Base-by-base conservation (phyloP, 2,113 vertebrate genomes). In the Tyrannus savana region DNA sequence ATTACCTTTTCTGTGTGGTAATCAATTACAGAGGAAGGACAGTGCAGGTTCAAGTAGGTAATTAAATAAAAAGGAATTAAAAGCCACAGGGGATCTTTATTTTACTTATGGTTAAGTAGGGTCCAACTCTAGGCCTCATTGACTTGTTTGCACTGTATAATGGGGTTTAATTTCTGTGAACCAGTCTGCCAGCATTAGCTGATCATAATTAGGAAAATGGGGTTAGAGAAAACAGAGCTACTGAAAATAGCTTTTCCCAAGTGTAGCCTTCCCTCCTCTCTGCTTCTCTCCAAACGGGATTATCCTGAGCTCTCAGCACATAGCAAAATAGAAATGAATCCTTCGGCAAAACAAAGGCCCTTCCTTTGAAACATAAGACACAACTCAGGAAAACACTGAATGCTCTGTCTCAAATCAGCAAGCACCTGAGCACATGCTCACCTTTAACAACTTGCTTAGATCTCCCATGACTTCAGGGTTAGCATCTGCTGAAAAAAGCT, bases 31-130 rank as follows among this genome's bases (percentile, higher is more conserved):
- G 87, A 88, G 41, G 72, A 93, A 93, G 59, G 92, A 80, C 47
- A 72, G 64, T 15, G 18, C 52, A 86, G 85, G 92, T 95, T 94
- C 88, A 96, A 95, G 92, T 95, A 94, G 87, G 83, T 60, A 92
- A 92, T 72, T 81, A 81, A 88, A 94, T 96, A 90, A 84, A 96
- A 96, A 94, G 59, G 64, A 95, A 94, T 95, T 90, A 96, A 96
- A 89, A 94, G 83, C 93, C 85, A 86, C 83, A 13, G 93, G 90
- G 52, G 68, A 89, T 89, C 85, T 78, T 86, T 81, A 93, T 72
- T 95, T 90, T 75, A 93, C 76, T 81, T 84, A 35, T 49, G 31
- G 60, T 92, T 66, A 86, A 77, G 78, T 30, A 56, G 39, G 52
- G 72, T 84, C 92, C 9, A 12, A 60, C 76, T 84, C 76, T 60